Percentiles rank a stretch among this genome's conserved stretches.
These are phyloP conservation scores for Echinops telfairi DNA, from an alignment of 2,113 vertebrate species.

Conservation along the genomic window DNA sequence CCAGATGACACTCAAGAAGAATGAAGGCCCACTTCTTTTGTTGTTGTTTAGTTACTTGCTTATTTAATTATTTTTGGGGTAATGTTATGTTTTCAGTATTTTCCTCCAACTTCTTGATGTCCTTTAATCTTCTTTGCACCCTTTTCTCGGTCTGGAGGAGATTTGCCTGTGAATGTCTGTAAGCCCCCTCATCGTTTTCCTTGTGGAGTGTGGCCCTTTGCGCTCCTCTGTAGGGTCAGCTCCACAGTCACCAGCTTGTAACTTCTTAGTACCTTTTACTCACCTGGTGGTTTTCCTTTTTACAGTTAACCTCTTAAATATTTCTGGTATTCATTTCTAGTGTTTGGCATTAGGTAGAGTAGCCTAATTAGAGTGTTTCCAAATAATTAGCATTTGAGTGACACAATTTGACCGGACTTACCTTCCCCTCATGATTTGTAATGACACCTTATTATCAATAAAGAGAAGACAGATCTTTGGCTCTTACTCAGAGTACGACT, in stretches of 20 bases:
- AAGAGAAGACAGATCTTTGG: neutral
- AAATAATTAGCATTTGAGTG: slow-evolving; percentile 7
- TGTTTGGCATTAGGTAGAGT: neutral
- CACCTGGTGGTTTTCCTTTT: neutral
- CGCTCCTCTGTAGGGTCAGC: neutral
- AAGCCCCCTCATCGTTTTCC: neutral
- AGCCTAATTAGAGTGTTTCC: neutral
- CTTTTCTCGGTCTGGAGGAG: neutral
- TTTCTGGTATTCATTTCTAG: slow-evolving; percentile 23
- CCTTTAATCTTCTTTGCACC: neutral
- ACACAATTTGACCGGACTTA: neutral
- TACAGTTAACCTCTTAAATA: neutral
- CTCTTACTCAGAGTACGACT: too few relatives aligned
- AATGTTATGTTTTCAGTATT: slow-evolving; percentile 20
- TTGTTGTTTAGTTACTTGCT: neutral
- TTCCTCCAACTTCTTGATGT: slow-evolving; percentile 15
- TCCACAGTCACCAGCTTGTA: neutral
- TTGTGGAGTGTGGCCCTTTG: neutral
- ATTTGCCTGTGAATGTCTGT: neutral
- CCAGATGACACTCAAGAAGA: neutral
- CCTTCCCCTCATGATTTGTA: neutral
- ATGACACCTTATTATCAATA: neutral
- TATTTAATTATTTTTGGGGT: neutral
- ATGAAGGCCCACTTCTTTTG: neutral
- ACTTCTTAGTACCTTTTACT: neutral